These are phyloP conservation scores for Anastatus disparis DNA, from an alignment of 1,140 invertebrate genomes.

Conservation along the genomic window DNA sequence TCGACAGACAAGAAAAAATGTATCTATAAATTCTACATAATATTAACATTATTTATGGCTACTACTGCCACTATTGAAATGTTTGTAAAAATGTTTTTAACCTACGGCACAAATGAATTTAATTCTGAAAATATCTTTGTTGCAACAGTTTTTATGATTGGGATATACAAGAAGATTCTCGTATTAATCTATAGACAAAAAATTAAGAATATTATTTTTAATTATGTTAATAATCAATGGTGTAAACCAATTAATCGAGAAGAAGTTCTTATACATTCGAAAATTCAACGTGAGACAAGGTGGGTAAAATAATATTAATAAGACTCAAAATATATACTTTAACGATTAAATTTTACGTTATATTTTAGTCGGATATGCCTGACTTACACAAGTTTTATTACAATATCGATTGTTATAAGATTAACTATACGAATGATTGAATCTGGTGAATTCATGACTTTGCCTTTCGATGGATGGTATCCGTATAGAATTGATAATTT, in stretches of 20 bases:
- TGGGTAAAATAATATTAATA: not conserved
- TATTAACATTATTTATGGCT: not conserved
- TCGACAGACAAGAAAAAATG: not conserved
- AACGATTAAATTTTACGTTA: not conserved
- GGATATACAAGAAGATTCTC: not conserved
- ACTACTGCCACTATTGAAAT: not conserved
- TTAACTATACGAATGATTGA: not conserved
- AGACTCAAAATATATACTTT: too few relatives aligned
- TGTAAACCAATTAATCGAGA: not conserved
- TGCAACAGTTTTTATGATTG: not conserved
- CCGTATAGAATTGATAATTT: not conserved
- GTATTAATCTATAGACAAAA: too few relatives aligned
- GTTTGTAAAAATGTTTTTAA: not conserved
- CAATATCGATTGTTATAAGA: not conserved
- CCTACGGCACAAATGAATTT: not conserved
- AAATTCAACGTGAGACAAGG: not conserved
- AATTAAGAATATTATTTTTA: too few relatives aligned
- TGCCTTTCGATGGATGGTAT: conserved; percentile 13
- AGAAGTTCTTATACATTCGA: not conserved
- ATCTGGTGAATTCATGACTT: not conserved
- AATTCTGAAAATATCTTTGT: conserved; percentile 10
- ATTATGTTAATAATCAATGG: not conserved
- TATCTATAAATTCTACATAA: not conserved
- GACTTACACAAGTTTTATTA: not conserved
- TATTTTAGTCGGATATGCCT: not conserved